A percentile compares a stretch with the other conserved stretches of the same genome.
Evolutionary conservation across 2,113 vertebrate genomes (phyloP).

Genomic region (Rhizomys pruinosus): DNA sequence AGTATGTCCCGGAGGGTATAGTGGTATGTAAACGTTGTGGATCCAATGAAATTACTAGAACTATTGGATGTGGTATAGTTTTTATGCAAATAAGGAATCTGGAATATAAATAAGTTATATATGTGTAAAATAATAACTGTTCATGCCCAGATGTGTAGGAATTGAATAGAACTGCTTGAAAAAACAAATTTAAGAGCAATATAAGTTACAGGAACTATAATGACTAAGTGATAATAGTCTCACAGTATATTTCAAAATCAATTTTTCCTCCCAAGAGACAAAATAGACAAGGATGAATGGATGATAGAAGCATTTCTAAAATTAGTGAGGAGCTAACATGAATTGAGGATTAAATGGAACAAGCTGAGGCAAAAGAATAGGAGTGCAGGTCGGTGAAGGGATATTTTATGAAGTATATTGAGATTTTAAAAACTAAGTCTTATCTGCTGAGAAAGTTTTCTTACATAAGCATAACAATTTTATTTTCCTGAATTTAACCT

Average conservation of each 20-base stretch:
- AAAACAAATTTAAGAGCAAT: conserved; percentile 27
- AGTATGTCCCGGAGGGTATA: too few species aligned
- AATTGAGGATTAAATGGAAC: too few species aligned
- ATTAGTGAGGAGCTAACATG: conserved; percentile 47
- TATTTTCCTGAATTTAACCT: neutral
- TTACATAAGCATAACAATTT: neutral
- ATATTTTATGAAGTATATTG: neutral
- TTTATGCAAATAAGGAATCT: neutral
- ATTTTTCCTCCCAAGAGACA: conserved; percentile 2
- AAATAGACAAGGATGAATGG: neutral
- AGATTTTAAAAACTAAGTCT: neutral
- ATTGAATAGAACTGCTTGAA: neutral
- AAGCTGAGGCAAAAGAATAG: neutral
- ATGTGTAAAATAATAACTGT: neutral
- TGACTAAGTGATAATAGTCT: conserved; percentile 48
- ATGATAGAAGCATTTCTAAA: conserved; percentile 47
- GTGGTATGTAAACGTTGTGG: too few species aligned
- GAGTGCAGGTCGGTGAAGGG: neutral
- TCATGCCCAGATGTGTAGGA: neutral
- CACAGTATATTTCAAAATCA: conserved; percentile 21
- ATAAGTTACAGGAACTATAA: neutral
- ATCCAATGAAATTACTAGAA: neutral
- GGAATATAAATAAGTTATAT: neutral
- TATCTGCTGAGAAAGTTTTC: neutral
- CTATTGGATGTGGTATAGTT: neutral